phyloP scores from a whole-genome alignment of 2,888 invertebrate genomes.

The Drosophila meridionalis region DNA sequence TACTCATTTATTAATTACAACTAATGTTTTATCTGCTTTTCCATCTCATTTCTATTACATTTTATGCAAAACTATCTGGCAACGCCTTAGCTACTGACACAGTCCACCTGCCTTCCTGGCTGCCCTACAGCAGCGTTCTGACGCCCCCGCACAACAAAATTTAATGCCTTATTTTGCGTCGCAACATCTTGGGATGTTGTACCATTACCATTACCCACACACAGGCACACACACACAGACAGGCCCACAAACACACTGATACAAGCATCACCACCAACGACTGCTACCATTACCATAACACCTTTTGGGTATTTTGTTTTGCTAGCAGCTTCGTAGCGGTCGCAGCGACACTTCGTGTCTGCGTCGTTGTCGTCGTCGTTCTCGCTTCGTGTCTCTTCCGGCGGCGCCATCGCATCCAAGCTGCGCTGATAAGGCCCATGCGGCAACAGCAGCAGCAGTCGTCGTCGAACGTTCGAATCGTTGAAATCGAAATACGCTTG shows the following conservation, averaged over 20 bases:
- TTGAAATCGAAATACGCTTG: slow-evolving; percentile 37
- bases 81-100: slow-evolving; percentile 28
- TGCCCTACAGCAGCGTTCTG: slow-evolving; percentile 57
- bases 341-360: slow-evolving; percentile 36
- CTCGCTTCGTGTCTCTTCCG: slow-evolving; percentile 34
- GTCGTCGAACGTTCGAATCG: slow-evolving; percentile 60
- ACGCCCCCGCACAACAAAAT: slow-evolving; percentile 36
- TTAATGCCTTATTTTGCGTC: slow-evolving; percentile 58
- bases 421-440: slow-evolving; percentile 58
- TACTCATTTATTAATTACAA: too few species aligned
- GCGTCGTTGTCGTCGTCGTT: slow-evolving; percentile 7
- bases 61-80: slow-evolving; percentile 42
- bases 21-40: not conserved
- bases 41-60: not conserved
- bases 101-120: slow-evolving; percentile 38
- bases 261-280: slow-evolving; percentile 4
- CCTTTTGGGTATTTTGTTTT: slow-evolving; percentile 71
- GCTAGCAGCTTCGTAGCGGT: slow-evolving; percentile 60
- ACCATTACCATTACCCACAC: slow-evolving; percentile 26
- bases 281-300: slow-evolving; percentile 55
- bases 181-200: slow-evolving; percentile 49
- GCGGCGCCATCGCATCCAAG: slow-evolving; percentile 31
- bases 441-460: slow-evolving; percentile 52
- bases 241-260: not conserved
- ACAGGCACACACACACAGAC: not conserved